Conservation (phyloP, 2,888 invertebrate species). For the Caradrina kadenii region DNA sequence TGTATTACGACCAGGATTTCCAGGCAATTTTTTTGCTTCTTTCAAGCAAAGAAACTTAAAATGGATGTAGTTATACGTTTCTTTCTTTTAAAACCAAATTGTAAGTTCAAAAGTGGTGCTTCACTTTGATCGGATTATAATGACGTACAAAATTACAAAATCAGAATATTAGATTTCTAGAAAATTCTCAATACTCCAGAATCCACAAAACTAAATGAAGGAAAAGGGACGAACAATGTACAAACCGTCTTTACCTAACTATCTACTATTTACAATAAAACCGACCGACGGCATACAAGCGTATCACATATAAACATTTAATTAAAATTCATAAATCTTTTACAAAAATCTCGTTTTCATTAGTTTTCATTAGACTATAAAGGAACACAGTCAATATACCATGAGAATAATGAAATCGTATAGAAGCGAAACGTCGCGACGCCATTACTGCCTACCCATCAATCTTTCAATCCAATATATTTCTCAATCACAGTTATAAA, state of each 20-base stretch:
- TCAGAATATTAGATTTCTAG: slow-evolving; percentile 20
- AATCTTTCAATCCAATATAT: background rate
- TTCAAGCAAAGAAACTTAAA: no score
- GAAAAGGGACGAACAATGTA: slow-evolving; percentile 33
- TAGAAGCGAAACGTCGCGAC: slow-evolving; percentile 24
- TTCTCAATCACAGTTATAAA: background rate
- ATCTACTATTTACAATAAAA: slow-evolving; percentile 57
- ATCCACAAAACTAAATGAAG: slow-evolving; percentile 12
- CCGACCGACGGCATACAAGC: slow-evolving; percentile 63
- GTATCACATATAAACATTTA: slow-evolving; percentile 71
- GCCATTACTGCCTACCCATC: background rate
- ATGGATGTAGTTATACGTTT: no score
- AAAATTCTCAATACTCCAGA: slow-evolving; percentile 15
- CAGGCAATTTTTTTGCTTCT: no score
- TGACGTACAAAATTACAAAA: slow-evolving; percentile 43
- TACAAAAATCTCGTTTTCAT: slow-evolving; percentile 69
- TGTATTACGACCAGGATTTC: no score
- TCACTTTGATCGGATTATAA: background rate
- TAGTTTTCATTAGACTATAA: slow-evolving; percentile 69
- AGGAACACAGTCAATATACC: slow-evolving; percentile 78
- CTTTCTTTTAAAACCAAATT: background rate
- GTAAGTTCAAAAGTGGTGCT: background rate
- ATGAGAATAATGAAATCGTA: slow-evolving; percentile 57
- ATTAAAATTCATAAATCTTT: slow-evolving; percentile 66
- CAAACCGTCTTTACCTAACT: slow-evolving; percentile 35